Base-by-base conservation (phyloP, 2,113 vertebrate species). In the Coregonus clupeaformis region DNA sequence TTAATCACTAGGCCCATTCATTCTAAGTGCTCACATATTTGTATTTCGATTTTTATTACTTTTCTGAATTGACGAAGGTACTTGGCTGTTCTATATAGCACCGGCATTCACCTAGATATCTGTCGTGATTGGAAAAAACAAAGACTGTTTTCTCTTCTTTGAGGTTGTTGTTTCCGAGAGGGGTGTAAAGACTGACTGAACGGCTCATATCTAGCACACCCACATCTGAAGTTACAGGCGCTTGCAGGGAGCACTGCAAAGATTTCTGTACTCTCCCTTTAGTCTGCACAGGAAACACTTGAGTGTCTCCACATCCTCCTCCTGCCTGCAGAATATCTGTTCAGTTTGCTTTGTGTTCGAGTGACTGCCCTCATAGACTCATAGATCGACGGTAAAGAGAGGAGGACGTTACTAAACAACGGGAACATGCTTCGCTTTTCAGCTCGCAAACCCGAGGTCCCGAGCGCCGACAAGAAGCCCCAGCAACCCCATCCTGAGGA, bases 371-470 rank as follows among this genome's bases (percentile, higher is more conserved):
- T 60, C 49, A 52, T 49, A 49, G 63, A 64, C 64, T 66, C 3
- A 30, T 66, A 27, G 18, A 20, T 67, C 29, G 2, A 29, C 29
- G 14, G 13, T 29, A 13, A 65, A 18, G 25, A 65, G 63, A 68
- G 18, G 30, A 65, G 60, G n/a, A 81, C 60, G 30, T 30, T 16
- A 3, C 52, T 3, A 65, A 67, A 45, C 79, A 81, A 74, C 22
- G 73, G 7, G 16, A 90, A 77, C 73, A 90, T 82, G 86, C 88
- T 88, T 88, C 84, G 22, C 82, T 89, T 91, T 85, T 80, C 80
- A 98, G 97, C 87, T 87, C 87, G 85, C 71, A 98, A 95, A 83
- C 94, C 95, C 7, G 97, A 98, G 16, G 81, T 95, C 72, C 86
- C 92, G 42, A 27, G 81, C 75, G 77, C 82, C 64, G 96, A 98